These are phyloP conservation scores for Bhutanitis thaidina DNA, from an alignment of 2,888 invertebrate genomes.

Conservation along the genomic window DNA sequence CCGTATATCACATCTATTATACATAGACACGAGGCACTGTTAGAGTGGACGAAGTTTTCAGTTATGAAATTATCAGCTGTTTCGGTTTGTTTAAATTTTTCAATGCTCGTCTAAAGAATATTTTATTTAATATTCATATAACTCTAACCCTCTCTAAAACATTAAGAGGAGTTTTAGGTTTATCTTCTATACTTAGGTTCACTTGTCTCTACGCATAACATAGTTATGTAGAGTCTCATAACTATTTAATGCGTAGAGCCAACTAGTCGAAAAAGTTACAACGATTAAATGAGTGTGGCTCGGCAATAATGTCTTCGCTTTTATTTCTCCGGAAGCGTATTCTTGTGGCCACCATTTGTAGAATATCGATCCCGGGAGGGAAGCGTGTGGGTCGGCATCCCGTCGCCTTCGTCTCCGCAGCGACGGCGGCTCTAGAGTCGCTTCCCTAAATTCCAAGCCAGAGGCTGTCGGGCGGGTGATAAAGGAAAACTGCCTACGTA, in stretches of 20 bases:
- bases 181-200: too few species aligned
- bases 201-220: too few species aligned
- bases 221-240: too few species aligned
- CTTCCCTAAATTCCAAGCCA: slow-evolving; percentile 69
- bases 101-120: not conserved
- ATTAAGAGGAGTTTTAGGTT: too few species aligned
- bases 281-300: not conserved
- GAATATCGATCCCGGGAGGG: slow-evolving; percentile 75
- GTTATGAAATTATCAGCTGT: slow-evolving; percentile 5
- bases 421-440: slow-evolving; percentile 60
- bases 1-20: slow-evolving; percentile 23
- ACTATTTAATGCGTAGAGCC: too few species aligned
- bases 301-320: not conserved
- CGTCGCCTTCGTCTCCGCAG: slow-evolving; percentile 64
- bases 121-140: too few species aligned
- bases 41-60: not conserved
- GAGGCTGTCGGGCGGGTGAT: slow-evolving; percentile 74
- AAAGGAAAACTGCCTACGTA: slow-evolving; percentile 76
- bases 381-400: slow-evolving; percentile 72
- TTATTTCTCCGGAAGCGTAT: not conserved
- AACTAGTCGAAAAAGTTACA: too few species aligned
- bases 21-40: not conserved
- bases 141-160: too few species aligned
- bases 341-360: slow-evolving; percentile 65
- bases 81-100: not conserved